A percentile compares a stretch with the other conserved stretches of the same genome.
These are phyloP conservation scores for Choloepus hoffmanni DNA, from an alignment of 2,113 vertebrate species.

Conservation along the genomic window DNA sequence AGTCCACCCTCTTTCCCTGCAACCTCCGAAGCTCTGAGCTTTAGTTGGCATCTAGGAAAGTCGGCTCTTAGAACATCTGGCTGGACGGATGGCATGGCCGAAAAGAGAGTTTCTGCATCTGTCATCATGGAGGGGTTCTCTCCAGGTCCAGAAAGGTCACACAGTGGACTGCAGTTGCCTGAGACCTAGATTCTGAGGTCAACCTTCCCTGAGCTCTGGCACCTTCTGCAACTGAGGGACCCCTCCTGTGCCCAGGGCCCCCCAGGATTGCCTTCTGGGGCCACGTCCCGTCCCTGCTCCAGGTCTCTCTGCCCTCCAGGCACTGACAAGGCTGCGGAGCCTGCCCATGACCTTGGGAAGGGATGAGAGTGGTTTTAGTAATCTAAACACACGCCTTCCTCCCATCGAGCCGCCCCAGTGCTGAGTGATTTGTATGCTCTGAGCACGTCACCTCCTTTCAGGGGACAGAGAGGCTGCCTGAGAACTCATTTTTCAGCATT, in stretches of 20 bases:
- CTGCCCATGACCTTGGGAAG: constrained; percentile 83
- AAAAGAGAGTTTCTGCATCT: neutral
- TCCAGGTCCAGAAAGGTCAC: neutral
- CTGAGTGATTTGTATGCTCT: constrained; percentile 84
- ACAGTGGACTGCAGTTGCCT: fast-evolving
- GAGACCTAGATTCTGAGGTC: neutral
- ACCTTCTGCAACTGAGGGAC: neutral
- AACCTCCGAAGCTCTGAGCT: neutral
- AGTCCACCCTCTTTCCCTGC: neutral
- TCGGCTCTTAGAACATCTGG: neutral
- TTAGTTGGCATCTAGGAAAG: neutral
- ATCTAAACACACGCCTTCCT: constrained; percentile 79
- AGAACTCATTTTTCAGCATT: constrained; percentile 86
- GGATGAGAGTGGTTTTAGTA: constrained; percentile 78
- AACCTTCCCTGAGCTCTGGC: neutral
- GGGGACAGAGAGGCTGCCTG: constrained; percentile 83
- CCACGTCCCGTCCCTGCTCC: neutral
- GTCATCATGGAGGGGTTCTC: too few relatives aligned
- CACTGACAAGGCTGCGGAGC: neutral
- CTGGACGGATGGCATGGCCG: neutral
- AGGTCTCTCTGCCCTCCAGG: neutral
- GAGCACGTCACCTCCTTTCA: constrained; percentile 79
- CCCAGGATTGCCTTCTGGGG: neutral
- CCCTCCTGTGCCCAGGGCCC: neutral
- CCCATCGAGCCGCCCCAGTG: constrained; percentile 1